Conservation (phyloP, 2,888 invertebrate species). For the Tinea semifulvella region DNA sequence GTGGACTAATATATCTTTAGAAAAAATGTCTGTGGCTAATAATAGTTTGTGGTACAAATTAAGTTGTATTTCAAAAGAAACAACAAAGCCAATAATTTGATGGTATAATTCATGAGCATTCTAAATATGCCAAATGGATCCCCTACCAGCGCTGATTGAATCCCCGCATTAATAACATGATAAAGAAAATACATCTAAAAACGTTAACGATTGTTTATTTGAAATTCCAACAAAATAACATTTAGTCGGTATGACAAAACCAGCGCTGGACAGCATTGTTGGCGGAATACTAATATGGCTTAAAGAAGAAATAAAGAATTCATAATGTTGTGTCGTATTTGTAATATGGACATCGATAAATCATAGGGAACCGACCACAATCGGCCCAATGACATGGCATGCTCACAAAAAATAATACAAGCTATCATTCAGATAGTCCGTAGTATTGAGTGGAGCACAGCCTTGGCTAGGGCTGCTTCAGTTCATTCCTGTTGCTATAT, state of each 20-base stretch:
- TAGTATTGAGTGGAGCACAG: constrained; percentile 57
- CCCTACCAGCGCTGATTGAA: constrained; percentile 47
- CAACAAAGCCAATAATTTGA: constrained; percentile 35
- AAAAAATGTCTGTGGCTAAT: no score
- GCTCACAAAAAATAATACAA: constrained; percentile 61
- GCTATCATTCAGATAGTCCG: constrained; percentile 58
- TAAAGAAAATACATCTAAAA: constrained; percentile 38
- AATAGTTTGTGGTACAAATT: constrained; percentile 42
- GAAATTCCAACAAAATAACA: constrained; percentile 65
- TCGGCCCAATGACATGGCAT: constrained; percentile 65
- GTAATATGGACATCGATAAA: constrained; percentile 65
- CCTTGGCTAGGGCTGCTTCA: constrained; percentile 36
- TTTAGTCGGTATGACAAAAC: constrained; percentile 66
- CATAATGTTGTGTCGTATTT: constrained; percentile 65
- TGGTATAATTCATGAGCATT: constrained; percentile 54
- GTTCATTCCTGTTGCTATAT: no score
- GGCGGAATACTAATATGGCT: constrained; percentile 63
- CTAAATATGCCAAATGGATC: constrained; percentile 39
- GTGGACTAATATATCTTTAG: no score
- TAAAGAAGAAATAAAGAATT: constrained; percentile 65
- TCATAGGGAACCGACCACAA: constrained; percentile 64
- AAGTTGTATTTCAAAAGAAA: constrained; percentile 40
- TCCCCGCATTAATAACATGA: constrained; percentile 49
- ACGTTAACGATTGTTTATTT: constrained; percentile 55
- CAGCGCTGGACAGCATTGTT: constrained; percentile 57